Evolutionary conservation across 2,113 vertebrate species (phyloP).

Genomic region (Istiophorus platypterus): DNA sequence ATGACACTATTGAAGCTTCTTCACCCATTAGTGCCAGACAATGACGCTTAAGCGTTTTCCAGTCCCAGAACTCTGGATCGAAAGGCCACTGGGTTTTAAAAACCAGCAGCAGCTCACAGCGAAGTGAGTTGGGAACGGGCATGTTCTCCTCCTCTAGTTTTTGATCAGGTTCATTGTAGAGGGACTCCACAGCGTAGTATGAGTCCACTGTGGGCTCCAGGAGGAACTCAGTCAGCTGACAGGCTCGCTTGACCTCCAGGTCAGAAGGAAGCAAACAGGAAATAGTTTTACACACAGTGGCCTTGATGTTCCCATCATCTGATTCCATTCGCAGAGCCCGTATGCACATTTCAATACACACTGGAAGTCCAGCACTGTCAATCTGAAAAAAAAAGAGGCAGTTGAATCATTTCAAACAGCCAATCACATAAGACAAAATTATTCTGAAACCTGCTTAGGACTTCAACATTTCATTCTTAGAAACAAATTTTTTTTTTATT

Average conservation of each 20-base stretch:
- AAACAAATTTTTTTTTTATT: neutral
- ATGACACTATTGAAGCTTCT: slow-evolving; percentile 97
- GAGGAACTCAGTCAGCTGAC: slow-evolving; percentile 97
- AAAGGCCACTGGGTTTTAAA: slow-evolving; percentile 99
- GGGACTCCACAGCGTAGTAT: slow-evolving; percentile 95
- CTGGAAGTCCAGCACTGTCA: slow-evolving; percentile 89
- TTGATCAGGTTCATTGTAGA: slow-evolving; percentile 98
- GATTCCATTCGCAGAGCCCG: slow-evolving; percentile 92
- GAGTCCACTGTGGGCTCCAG: slow-evolving; percentile 97
- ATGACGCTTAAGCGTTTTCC: slow-evolving; percentile 96
- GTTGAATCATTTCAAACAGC: neutral
- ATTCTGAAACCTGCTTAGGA: neutral
- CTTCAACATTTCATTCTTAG: neutral
- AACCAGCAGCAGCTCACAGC: slow-evolving; percentile 95
- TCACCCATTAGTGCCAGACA: slow-evolving; percentile 97
- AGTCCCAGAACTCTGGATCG: slow-evolving; percentile 99
- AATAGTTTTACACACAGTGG: slow-evolving; percentile 97
- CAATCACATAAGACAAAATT: neutral
- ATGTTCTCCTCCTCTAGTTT: slow-evolving; percentile 95
- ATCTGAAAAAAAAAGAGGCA: slow-evolving; percentile 83
- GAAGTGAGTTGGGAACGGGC: slow-evolving; percentile 95
- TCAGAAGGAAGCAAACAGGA: slow-evolving; percentile 95
- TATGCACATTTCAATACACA: slow-evolving; percentile 95
- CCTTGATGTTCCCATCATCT: slow-evolving; percentile 90
- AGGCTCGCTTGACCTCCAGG: slow-evolving; percentile 96